Base-by-base conservation (phyloP, 2,888 invertebrate genomes). In the Noctua comes region DNA sequence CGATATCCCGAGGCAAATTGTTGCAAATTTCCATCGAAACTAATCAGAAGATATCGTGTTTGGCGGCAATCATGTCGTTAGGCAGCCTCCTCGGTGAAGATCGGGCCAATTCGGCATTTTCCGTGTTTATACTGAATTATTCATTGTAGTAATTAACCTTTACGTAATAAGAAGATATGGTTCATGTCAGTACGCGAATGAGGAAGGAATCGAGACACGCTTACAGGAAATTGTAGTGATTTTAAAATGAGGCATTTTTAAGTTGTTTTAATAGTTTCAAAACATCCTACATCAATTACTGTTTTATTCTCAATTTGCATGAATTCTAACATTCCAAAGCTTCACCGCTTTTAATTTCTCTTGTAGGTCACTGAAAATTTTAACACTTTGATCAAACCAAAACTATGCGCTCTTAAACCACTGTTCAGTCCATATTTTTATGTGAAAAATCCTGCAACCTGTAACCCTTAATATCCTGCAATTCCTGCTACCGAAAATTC, bases 71-170 rank as follows among this genome's bases (percentile, higher is more conserved):
- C 87, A 88, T 83, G 82, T 83, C 24, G 80, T 86, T 88, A 85
- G 24, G 40, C 82, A 72, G 78, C 73, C 80, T 85, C 86, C 82
- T 80, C 76, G 72, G 84, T 76, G 79, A 79, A 73, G 79, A 85
- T 84, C 76, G 70, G 74, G 72, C 66, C 74, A 73, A 74, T 82
- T 88, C 79, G 65, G 69, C 18, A 79, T 87, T 88, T 88, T 83
- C 85, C 83, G 79, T 88, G 81, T 87, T 89, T 86, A 84, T 86
- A 82, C 79, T 89, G 90, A 80, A 90, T 90, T 85, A 90, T 86
- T 88, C 86, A 87, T 86, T 70, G 71, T 59, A 79, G 73, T 72
- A 65, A 70, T 74, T 77, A 77, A 71, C 73, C 59, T 80, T 90
- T 90, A 87, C 82, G 90, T 87, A 90, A 90, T 80, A 77, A 70